A percentile compares a stretch with the other conserved stretches of the same genome.
These are phyloP conservation scores for Montipora sp. DNA, from an alignment of 64 coral and sea anemone genomes.

Conservation along the genomic window DNA sequence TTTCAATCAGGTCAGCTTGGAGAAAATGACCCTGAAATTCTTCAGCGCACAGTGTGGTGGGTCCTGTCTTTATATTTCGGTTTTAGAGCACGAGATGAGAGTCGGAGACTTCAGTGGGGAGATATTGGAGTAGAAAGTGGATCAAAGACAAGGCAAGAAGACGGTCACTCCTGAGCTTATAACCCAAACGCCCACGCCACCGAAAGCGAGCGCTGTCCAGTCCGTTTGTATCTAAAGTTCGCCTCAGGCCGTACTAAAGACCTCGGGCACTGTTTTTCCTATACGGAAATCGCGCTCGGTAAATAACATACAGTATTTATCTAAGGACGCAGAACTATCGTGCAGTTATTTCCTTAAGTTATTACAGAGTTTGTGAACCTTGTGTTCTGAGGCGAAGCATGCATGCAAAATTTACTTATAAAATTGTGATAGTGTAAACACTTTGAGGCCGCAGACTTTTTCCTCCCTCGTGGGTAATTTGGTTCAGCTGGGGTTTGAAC, in stretches of 20 bases:
- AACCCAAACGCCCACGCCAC: constrained; percentile 14
- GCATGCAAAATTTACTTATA: too few species aligned
- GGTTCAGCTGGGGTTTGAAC: too few species aligned
- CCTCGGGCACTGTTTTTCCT: too few species aligned
- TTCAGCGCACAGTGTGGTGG: constrained; percentile 51
- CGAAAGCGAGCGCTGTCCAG: constrained; percentile 34
- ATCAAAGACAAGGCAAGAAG: constrained; percentile 6
- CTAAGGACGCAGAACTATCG: neutral
- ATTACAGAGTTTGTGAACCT: too few species aligned
- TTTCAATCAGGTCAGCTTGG: constrained; percentile 42
- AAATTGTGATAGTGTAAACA: too few species aligned
- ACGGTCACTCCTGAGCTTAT: constrained; percentile 30
- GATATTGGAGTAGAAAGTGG: neutral
- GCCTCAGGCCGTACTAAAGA: too few species aligned
- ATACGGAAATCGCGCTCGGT: too few species aligned
- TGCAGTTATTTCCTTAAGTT: too few species aligned
- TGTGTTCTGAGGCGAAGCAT: too few species aligned
- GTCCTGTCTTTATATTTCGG: constrained; percentile 50
- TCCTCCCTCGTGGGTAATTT: too few species aligned
- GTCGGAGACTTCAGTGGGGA: neutral
- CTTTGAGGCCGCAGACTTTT: too few species aligned
- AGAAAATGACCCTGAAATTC: constrained; percentile 3
- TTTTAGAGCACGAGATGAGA: constrained; percentile 31
- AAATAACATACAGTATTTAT: too few species aligned
- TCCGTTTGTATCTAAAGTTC: constrained; percentile 14